phyloP scores from a whole-genome alignment of 2,797 vertebrate species.

The Amblyopsis hoosieri region DNA sequence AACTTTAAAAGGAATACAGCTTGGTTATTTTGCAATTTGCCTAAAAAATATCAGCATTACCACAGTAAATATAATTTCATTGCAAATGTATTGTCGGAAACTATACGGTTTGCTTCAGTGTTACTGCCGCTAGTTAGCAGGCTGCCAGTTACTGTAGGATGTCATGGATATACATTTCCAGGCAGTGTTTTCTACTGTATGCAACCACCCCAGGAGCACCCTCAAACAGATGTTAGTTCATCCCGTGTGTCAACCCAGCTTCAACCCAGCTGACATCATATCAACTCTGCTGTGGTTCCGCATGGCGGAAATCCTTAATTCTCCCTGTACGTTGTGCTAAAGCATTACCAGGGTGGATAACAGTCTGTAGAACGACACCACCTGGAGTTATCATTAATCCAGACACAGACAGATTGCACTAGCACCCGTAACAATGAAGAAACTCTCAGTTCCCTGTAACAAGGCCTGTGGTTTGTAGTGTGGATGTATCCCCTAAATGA shows the following conservation, averaged over 20 bases:
- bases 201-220: neutral
- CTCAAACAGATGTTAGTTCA: slow-evolving; percentile 13
- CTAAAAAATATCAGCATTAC: too few species aligned
- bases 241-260: too few species aligned
- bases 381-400: slow-evolving; percentile 19
- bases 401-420: slow-evolving; percentile 15
- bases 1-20: too few species aligned
- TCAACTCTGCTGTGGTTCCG: slow-evolving; percentile 2
- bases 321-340: slow-evolving; percentile 25
- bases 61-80: neutral
- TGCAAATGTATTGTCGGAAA: neutral
- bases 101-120: neutral
- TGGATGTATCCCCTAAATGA: slow-evolving; percentile 44
- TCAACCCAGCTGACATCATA: too few species aligned
- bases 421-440: slow-evolving; percentile 7
- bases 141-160: too few species aligned
- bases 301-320: slow-evolving; percentile 26
- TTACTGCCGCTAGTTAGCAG: too few species aligned
- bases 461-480: slow-evolving; percentile 31
- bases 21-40: too few species aligned
- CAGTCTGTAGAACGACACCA: slow-evolving; percentile 25
- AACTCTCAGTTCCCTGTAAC: slow-evolving; percentile 36
- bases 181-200: too few species aligned
- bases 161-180: too few species aligned
- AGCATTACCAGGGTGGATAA: slow-evolving; percentile 16